phyloP scores from a whole-genome alignment of 2,888 invertebrate species.

The Mythimna lalbum region DNA sequence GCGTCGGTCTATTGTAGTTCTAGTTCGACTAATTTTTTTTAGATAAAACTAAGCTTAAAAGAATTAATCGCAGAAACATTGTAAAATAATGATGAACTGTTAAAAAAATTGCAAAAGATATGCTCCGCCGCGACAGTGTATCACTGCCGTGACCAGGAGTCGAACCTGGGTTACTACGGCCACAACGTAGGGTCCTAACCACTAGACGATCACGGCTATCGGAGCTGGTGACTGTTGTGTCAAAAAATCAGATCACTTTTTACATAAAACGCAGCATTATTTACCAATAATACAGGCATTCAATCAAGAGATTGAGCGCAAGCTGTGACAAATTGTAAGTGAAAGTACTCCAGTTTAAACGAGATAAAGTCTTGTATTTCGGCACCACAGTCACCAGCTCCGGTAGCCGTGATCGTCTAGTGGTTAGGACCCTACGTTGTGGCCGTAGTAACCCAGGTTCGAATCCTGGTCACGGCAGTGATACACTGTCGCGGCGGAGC shows the following conservation, averaged over 20 bases:
- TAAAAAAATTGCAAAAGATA: neutral
- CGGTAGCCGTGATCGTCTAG: conserved; percentile 71
- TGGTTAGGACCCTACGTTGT: conserved; percentile 95
- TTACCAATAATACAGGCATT: neutral
- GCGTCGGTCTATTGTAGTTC: too few species aligned
- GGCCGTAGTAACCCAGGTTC: conserved; percentile 94
- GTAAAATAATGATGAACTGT: neutral
- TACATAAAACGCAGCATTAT: neutral
- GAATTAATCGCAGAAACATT: too few species aligned
- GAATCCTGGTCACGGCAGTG: conserved; percentile 91
- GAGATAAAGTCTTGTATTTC: conserved; percentile 16
- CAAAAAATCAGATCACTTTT: conserved; percentile 11
- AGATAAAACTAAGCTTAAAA: too few species aligned
- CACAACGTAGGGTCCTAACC: conserved; percentile 95
- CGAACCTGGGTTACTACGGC: conserved; percentile 94
- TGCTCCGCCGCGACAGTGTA: conserved; percentile 48
- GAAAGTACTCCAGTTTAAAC: conserved; percentile 27
- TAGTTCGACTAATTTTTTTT: too few species aligned
- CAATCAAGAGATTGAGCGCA: conserved; percentile 5
- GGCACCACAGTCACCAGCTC: conserved; percentile 63
- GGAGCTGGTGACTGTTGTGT: conserved; percentile 66
- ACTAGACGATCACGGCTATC: conserved; percentile 76
- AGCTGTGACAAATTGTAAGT: conserved; percentile 10
- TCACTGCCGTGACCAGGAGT: conserved; percentile 89
- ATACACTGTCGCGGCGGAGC: conserved; percentile 61